Percentiles rank a stretch among this genome's conserved stretches.
These are phyloP conservation scores for Plectrocnemia conspersa DNA, from an alignment of 1,140 invertebrate species.

Conservation along the genomic window DNA sequence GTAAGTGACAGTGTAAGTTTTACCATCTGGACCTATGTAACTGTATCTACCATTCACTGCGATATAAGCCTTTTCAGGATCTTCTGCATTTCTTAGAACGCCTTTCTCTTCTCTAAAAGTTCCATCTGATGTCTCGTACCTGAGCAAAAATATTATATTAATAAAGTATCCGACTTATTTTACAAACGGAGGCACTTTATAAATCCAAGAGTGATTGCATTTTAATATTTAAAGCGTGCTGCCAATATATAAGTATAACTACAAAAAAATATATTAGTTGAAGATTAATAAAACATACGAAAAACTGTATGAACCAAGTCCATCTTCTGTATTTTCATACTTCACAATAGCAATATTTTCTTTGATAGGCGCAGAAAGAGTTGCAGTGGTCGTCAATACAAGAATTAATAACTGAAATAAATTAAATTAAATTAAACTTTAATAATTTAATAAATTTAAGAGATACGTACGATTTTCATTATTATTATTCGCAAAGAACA, in stretches of 20 bases:
- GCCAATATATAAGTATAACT: background rate
- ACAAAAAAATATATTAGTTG: no score
- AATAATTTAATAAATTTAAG: no score
- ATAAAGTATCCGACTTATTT: background rate
- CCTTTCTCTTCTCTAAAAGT: conserved; percentile 46
- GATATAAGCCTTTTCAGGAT: conserved; percentile 43
- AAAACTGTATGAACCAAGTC: conserved; percentile 5
- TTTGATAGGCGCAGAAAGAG: background rate
- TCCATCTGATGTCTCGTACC: conserved; percentile 50
- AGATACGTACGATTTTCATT: no score
- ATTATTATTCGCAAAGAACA: no score
- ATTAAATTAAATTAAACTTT: no score
- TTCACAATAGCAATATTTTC: conserved; percentile 2
- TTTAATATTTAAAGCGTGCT: background rate
- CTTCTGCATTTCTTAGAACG: conserved; percentile 49
- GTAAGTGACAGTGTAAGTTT: conserved; percentile 59
- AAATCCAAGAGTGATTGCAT: background rate
- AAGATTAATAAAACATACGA: background rate
- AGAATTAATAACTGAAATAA: no score
- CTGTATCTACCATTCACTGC: conserved; percentile 50
- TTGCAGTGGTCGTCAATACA: no score
- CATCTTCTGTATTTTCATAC: conserved; percentile 8
- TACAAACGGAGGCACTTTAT: background rate
- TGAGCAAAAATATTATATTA: conserved; percentile 34
- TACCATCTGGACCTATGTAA: conserved; percentile 55